Base-by-base conservation (phyloP, 2,113 vertebrate species). In the Mormyrus lacerda region DNA sequence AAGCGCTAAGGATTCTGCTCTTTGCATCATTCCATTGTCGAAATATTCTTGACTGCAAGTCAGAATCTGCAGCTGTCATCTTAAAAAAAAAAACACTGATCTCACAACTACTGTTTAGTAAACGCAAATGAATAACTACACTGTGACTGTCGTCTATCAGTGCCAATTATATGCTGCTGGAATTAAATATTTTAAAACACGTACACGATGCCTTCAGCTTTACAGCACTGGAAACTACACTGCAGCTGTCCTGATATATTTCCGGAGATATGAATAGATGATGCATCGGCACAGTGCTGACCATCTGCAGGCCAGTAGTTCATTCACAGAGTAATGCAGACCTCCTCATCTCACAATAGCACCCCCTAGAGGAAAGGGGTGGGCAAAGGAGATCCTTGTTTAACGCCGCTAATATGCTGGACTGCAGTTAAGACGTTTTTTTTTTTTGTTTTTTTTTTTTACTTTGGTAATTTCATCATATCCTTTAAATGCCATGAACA, bases 1-100 rank as follows among this genome's bases (percentile, higher is more conserved):
- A 92, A 79, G 35, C 31, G 8, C 39, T 84, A 47, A 42, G 42
- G 44, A 84, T 47, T 45, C 44, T 19, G 13, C 31, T 91, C 91
- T 91, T 91, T 90, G 93, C 91, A 93, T 84, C 7, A 90, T 42
- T 39, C 50, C 51, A 42, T 31, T 87, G 39, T 61, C 27, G 61
- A 55, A 58, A 85, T 85, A 45, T 48, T 47, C 10, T 11, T 21
- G 6, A 19, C 8, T 39, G 85, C n/a, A 44, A 21, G 31, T 65
- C 51, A 21, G 3, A 87, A 21, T 39, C 5, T 87, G n/a, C 50
- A 24, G 17, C 55, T 65, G 55, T 24, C 45, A 82, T 13, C 76
- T 44, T 39, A 21, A 50, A 73, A 76, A 82, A n/a, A 11, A 24
- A 53, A 7, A 39, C 88, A 44, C n/a, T 42, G 73, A 55, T 82